Base-by-base conservation (phyloP, 1,140 invertebrate genomes). In the Scaptomyza graminum region DNA sequence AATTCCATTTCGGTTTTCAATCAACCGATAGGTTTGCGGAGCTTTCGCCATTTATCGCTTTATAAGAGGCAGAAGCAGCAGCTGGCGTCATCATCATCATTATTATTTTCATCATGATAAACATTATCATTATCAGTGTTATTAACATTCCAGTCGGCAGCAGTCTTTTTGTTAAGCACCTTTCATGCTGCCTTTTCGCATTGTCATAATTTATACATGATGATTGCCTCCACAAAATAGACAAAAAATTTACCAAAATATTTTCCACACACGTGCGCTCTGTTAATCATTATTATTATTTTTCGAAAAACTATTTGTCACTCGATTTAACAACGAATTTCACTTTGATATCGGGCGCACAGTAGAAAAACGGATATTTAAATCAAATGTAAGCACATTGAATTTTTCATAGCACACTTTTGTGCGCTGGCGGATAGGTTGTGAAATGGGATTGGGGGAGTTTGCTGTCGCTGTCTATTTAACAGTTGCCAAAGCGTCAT, bases 331-430 rank as follows among this genome's bases (percentile, higher is more conserved):
- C 83, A 70, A 31, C 43, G 65, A 76, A 88, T 77, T 83, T 83
- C 76, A 67, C 83, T 88, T 88, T 88, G 83, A 88, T 88, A 88
- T 66, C 73, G 49, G 39, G 37, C 44, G 51, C 13, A 34, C 39
- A 12, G 70, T 73, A 31, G 71, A 67, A 72, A 78, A 70, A 66
- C 43, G 78, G 67, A 76, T 76, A 85, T 85, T 85, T 85, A 85
- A 85, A 85, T 85, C 81, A 85, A 85, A 85, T 85, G 81, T 78
- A 61, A 75, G 62, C 61, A 65, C 72, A 61, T 65, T 88, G 76
- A 88, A 88, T 88, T 83, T 88, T 88, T 88, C 79, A 88, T 88
- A 59, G 76, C 83, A 76, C 60, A 82, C 75, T 87, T 82, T 82
- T 70, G 60, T 68, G 72, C 46, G 72, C 80, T 25, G 12, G 22